These are phyloP conservation scores for Pimephales promelas DNA, from an alignment of 2,113 vertebrate species.

Conservation along the genomic window DNA sequence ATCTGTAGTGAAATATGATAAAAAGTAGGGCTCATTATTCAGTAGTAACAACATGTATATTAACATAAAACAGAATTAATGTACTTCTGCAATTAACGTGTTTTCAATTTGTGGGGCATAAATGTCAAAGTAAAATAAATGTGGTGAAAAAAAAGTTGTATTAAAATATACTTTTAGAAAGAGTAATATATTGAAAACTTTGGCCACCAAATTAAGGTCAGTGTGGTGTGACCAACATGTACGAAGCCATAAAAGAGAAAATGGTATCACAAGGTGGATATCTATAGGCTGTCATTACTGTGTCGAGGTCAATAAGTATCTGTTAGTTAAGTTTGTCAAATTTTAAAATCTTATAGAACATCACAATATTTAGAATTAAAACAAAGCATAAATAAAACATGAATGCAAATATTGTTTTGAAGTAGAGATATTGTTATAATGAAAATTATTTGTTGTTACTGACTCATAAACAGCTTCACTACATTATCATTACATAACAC, in stretches of 20 bases:
- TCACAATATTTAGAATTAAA: not conserved
- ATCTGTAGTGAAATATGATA: constrained; percentile 31
- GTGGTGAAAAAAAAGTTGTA: not conserved
- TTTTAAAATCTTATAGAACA: not conserved
- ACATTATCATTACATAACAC: not conserved
- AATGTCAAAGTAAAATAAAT: too few relatives aligned
- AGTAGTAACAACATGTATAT: not conserved
- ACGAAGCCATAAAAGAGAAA: too few relatives aligned
- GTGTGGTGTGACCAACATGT: too few relatives aligned
- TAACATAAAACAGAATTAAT: not conserved
- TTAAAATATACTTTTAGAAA: too few relatives aligned
- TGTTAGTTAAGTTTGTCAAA: not conserved
- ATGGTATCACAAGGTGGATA: too few relatives aligned
- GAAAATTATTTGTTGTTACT: not conserved
- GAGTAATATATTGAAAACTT: not conserved
- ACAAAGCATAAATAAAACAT: not conserved
- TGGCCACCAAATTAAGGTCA: too few relatives aligned
- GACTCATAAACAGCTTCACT: not conserved
- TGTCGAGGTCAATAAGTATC: too few relatives aligned
- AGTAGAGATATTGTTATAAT: not conserved
- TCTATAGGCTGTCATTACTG: too few relatives aligned
- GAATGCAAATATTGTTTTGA: not conserved
- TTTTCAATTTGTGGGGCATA: too few relatives aligned
- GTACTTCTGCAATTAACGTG: too few relatives aligned
- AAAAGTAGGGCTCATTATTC: not conserved